These are phyloP conservation scores for Pantherophis guttatus DNA, from an alignment of 2,113 vertebrate genomes.

Conservation along the genomic window DNA sequence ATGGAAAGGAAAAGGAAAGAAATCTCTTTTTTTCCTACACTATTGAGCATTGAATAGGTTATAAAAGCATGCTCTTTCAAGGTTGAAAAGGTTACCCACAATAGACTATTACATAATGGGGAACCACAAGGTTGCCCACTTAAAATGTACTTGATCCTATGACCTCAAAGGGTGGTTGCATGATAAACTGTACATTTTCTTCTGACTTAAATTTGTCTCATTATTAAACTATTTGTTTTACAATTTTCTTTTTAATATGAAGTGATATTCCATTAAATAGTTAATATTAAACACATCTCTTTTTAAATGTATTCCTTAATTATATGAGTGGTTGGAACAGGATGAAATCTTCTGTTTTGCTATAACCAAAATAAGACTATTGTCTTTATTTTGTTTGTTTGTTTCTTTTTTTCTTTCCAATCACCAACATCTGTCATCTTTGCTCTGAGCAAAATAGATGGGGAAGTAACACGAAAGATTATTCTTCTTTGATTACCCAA, in stretches of 20 bases:
- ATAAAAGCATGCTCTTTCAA: neutral
- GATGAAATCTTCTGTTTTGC: constrained; percentile 43
- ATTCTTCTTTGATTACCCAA: constrained; percentile 72
- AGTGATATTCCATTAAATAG: constrained; percentile 16
- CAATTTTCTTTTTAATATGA: constrained; percentile 34
- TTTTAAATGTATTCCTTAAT: constrained; percentile 32
- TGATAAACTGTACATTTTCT: neutral
- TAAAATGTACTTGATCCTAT: neutral
- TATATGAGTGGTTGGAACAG: constrained; percentile 42
- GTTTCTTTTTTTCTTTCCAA: constrained; percentile 48
- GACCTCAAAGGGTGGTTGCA: neutral
- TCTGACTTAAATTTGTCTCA: constrained; percentile 5
- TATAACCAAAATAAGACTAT: constrained; percentile 42
- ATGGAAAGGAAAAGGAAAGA: neutral
- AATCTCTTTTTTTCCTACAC: neutral
- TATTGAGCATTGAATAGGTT: neutral
- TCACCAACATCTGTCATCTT: constrained; percentile 68
- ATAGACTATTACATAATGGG: neutral
- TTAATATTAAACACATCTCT: constrained; percentile 37
- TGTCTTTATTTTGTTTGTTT: constrained; percentile 39
- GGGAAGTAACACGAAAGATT: constrained; percentile 70
- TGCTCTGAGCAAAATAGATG: constrained; percentile 68
- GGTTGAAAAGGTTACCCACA: neutral
- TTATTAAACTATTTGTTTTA: constrained; percentile 4
- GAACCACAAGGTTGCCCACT: neutral